Conservation (phyloP, 1,140 invertebrate species). For the Trypoxylus dichotomus region DNA sequence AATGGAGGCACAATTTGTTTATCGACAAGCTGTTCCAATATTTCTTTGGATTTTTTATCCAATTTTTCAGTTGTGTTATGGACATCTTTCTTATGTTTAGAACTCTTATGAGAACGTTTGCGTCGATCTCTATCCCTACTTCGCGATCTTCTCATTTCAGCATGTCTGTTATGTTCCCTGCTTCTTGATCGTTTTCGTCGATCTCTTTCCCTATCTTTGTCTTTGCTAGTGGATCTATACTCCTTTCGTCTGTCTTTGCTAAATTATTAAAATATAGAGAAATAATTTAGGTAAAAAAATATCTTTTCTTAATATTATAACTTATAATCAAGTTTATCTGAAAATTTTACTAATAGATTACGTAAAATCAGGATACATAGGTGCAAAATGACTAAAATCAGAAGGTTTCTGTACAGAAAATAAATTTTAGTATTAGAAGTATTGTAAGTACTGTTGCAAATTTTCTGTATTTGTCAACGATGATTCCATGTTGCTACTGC, state of each 20-base stretch:
- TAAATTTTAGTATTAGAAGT: too few species aligned
- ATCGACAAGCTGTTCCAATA: conserved; percentile 51
- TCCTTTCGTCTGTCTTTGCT: conserved; percentile 31
- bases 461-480: too few species aligned
- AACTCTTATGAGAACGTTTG: conserved; percentile 51
- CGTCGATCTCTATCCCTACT: conserved; percentile 37
- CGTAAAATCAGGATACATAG: too few species aligned
- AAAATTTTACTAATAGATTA: too few species aligned
- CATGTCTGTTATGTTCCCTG: conserved; percentile 41
- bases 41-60: conserved; percentile 52
- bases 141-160: conserved; percentile 40
- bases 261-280: not conserved
- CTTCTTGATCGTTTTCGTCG: conserved; percentile 42
- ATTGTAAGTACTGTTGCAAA: too few species aligned
- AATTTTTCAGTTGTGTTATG: conserved; percentile 47
- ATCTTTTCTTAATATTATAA: conserved; percentile 25
- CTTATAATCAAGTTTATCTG: too few species aligned
- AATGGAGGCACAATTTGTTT: conserved; percentile 52
- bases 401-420: too few species aligned
- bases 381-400: not conserved
- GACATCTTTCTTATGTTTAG: conserved; percentile 50
- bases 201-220: conserved; percentile 37
- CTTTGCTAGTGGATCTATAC: conserved; percentile 42
- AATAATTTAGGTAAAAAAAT: too few species aligned
- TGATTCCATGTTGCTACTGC: too few species aligned